These are phyloP conservation scores for Leguminivora glycinivorella DNA, from an alignment of 1,140 invertebrate species.

Conservation along the genomic window DNA sequence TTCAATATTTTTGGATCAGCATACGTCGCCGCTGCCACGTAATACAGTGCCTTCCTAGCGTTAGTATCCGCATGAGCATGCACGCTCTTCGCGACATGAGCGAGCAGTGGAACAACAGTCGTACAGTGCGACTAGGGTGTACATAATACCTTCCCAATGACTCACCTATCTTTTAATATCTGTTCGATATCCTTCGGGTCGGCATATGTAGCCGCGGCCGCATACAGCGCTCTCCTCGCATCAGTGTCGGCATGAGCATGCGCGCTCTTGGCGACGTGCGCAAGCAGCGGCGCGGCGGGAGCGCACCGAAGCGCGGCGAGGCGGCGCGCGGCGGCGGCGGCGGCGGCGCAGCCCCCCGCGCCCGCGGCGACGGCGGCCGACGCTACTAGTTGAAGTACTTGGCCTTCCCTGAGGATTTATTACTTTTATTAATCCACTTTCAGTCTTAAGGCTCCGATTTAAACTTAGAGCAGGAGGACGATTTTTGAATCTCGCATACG, in stretches of 20 bases:
- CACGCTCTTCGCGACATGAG: no score
- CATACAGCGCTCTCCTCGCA: constrained; percentile 40
- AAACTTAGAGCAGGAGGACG: neutral
- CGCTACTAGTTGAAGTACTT: constrained; percentile 50
- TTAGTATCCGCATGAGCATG: no score
- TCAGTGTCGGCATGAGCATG: constrained; percentile 43
- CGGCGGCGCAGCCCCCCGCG: constrained; percentile 37
- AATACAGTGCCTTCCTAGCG: no score
- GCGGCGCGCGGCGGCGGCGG: constrained; percentile 42
- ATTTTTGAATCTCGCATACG: no score
- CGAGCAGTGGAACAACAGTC: no score
- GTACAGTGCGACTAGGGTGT: no score
- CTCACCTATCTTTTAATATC: constrained; percentile 47
- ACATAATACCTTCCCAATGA: no score
- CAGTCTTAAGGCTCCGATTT: neutral
- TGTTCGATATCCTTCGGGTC: constrained; percentile 37
- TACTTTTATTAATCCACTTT: neutral
- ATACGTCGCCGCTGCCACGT: no score
- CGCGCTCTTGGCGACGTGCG: constrained; percentile 38
- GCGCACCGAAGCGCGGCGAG: constrained; percentile 48
- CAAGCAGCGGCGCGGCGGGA: constrained; percentile 47
- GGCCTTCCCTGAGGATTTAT: constrained; percentile 45
- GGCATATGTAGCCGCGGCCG: constrained; percentile 45
- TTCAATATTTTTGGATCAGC: no score
- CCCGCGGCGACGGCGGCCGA: constrained; percentile 42